These are phyloP conservation scores for Trachops cirrhosus DNA, from an alignment of 2,797 vertebrate species.

Conservation along the genomic window DNA sequence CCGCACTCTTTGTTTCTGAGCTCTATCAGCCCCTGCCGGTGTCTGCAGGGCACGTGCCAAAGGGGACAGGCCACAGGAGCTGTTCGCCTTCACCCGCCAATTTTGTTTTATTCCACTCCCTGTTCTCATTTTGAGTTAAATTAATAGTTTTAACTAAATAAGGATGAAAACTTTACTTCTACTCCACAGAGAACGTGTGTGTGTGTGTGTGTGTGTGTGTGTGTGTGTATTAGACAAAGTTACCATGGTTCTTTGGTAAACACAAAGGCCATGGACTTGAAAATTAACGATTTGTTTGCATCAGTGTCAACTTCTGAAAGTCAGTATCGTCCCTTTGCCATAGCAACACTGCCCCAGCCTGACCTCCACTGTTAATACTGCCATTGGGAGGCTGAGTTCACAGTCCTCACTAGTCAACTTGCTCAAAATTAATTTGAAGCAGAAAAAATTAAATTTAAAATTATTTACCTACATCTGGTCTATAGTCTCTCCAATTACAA, in stretches of 20 bases:
- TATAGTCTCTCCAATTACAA: not conserved
- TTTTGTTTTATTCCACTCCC: conserved; percentile 29
- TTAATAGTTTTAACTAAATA: conserved; percentile 57
- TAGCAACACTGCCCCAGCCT: conserved; percentile 5
- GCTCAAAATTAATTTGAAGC: conserved; percentile 36
- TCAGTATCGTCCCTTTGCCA: not conserved
- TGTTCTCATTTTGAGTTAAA: conserved; percentile 46
- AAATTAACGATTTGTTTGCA: conserved; percentile 15
- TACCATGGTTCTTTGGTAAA: not conserved
- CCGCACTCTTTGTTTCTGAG: not conserved
- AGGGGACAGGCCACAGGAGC: not conserved
- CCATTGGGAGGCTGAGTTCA: not conserved
- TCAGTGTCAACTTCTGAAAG: not conserved
- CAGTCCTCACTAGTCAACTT: not conserved
- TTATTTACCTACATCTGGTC: not conserved
- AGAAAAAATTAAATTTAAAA: conserved; percentile 42
- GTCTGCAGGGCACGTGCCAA: not conserved
- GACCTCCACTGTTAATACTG: not conserved
- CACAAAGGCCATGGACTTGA: not conserved
- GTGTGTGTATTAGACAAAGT: not conserved
- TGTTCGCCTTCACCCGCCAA: not conserved
- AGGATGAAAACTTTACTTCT: conserved; percentile 37
- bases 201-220: not conserved
- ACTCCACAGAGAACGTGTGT: not conserved
- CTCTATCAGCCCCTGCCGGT: not conserved